phyloP scores from a whole-genome alignment of 2,888 invertebrate species.

The Ophion obscuratus region DNA sequence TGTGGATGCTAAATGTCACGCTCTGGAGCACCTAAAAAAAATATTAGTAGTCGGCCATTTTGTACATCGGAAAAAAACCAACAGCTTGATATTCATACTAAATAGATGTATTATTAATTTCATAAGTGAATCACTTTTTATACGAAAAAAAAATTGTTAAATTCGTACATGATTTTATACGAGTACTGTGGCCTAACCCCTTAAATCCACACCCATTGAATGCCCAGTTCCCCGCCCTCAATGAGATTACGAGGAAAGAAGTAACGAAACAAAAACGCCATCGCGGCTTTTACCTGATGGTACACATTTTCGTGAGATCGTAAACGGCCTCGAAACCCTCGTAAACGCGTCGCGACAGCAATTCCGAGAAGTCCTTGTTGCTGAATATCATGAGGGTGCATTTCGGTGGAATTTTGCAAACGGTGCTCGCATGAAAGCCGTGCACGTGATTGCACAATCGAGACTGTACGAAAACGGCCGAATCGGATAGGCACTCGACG shows the following conservation, averaged over 20 bases:
- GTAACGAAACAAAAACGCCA: neutral
- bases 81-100: no score
- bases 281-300: conserved; percentile 87
- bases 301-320: conserved; percentile 99
- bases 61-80: no score
- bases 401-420: conserved; percentile 98
- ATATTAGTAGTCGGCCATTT: no score
- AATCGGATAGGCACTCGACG: conserved; percentile 98
- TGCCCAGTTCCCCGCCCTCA: neutral
- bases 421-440: conserved; percentile 99
- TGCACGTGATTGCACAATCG: conserved; percentile 99
- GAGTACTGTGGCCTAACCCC: no score
- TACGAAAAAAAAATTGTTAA: no score
- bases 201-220: neutral
- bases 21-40: no score
- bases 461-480: conserved; percentile 99
- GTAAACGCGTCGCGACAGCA: conserved; percentile 97
- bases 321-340: conserved; percentile 99
- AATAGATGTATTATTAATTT: no score
- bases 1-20: no score
- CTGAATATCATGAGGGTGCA: conserved; percentile 99
- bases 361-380: conserved; percentile 97
- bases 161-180: neutral
- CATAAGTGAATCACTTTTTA: no score
- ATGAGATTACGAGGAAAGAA: neutral